Conservation (phyloP, 2,888 invertebrate genomes). For the Hedychridium roseum region DNA sequence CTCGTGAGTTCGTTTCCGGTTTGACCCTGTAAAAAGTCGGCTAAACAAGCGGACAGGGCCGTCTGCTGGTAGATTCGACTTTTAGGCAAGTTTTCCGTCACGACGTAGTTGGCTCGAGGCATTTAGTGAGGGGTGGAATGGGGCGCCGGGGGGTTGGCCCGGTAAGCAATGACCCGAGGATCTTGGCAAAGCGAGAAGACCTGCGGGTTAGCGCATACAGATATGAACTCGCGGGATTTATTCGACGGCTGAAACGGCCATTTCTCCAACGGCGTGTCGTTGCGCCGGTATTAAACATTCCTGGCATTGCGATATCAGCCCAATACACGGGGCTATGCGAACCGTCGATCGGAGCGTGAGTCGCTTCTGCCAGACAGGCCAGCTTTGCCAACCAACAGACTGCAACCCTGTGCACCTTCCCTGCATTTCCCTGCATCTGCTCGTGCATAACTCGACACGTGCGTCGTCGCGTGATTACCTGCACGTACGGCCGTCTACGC, state of each 20-base stretch:
- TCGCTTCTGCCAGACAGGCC: no score
- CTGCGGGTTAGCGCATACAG: slow-evolving; percentile 29
- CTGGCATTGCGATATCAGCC: slow-evolving; percentile 50
- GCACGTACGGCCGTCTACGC: no score
- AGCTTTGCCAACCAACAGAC: slow-evolving; percentile 5
- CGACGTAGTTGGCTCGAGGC: no score
- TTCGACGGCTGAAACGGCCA: slow-evolving; percentile 50
- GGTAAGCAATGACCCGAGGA: no score
- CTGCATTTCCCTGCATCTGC: slow-evolving; percentile 2
- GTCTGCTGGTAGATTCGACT: no score
- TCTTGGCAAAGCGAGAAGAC: slow-evolving; percentile 27
- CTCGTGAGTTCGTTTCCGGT: not conserved
- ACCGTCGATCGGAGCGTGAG: not conserved
- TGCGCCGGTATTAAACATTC: slow-evolving; percentile 60
- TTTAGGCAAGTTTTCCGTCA: no score
- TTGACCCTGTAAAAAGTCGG: no score
- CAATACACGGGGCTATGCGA: slow-evolving; percentile 22
- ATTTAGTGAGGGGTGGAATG: no score
- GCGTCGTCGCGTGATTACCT: no score
- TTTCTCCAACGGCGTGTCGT: slow-evolving; percentile 53
- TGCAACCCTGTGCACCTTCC: not conserved
- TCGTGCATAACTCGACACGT: not conserved
- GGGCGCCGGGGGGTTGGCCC: no score
- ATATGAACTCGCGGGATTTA: slow-evolving; percentile 50
- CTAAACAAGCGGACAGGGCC: no score